phyloP scores from a whole-genome alignment of 2,797 vertebrate species.

The Ctenopoma kingsleyae region DNA sequence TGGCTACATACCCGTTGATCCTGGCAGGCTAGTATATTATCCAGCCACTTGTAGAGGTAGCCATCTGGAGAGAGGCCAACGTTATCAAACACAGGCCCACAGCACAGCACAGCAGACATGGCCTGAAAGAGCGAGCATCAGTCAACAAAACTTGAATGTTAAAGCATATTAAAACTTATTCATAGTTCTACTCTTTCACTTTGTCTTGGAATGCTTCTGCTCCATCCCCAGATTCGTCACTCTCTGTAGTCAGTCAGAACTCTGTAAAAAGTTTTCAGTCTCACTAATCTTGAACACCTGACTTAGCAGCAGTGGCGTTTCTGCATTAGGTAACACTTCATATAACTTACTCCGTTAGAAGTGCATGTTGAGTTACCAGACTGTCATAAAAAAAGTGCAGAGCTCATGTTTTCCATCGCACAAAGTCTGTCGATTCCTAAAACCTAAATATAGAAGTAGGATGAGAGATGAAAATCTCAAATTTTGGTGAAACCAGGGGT shows the following conservation, averaged over 20 bases:
- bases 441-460: constrained; percentile 9
- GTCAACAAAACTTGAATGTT: constrained; percentile 38
- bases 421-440: not conserved
- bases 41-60: constrained; percentile 99
- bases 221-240: not conserved
- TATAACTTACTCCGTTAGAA: not conserved
- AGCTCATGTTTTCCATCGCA: not conserved
- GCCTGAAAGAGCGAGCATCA: constrained; percentile 83
- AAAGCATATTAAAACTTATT: constrained; percentile 20
- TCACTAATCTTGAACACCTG: not conserved
- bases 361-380: too few relatives aligned
- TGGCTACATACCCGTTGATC: constrained; percentile 90
- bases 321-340: too few relatives aligned
- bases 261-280: not conserved
- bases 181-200: not conserved
- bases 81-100: constrained; percentile 97
- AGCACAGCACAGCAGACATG: constrained; percentile 98
- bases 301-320: constrained; percentile 1
- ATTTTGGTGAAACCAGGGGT: not conserved
- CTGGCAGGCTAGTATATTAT: constrained; percentile 98
- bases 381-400: too few relatives aligned
- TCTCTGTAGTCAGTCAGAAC: not conserved
- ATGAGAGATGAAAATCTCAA: not conserved
- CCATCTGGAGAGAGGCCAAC: constrained; percentile 97
- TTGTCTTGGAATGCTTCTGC: not conserved